phyloP scores from a whole-genome alignment of 2,797 vertebrate species.

The Setipinna tenuifilis region DNA sequence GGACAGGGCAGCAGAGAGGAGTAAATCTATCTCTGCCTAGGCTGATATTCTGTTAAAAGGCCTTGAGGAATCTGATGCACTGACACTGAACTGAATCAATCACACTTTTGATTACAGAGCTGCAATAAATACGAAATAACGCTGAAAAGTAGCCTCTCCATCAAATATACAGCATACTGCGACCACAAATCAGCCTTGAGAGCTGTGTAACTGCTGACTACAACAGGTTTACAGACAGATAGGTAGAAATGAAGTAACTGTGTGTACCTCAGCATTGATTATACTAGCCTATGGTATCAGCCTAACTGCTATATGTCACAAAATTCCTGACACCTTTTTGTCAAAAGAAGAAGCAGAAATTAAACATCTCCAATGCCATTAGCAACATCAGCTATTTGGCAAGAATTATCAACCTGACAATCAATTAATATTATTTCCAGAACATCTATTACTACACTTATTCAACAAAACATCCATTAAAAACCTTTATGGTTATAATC shows the following conservation, averaged over 20 bases:
- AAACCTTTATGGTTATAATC: too few species aligned
- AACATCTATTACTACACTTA: too few species aligned
- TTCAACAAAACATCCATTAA: too few species aligned
- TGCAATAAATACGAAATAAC: neutral
- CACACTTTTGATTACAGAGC: neutral
- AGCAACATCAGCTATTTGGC: too few species aligned
- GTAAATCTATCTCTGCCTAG: neutral
- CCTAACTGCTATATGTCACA: neutral
- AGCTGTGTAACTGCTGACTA: neutral
- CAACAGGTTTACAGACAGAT: conserved; percentile 1
- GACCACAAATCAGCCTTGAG: neutral
- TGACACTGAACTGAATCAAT: neutral
- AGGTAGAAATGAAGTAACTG: neutral
- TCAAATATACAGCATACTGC: neutral
- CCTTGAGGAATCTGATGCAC: neutral
- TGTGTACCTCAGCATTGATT: neutral
- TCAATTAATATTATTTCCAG: too few species aligned
- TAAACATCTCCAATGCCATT: too few species aligned
- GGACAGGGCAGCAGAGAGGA: neutral
- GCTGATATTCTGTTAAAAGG: neutral
- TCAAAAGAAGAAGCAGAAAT: too few species aligned
- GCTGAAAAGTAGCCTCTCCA: conserved; percentile 1
- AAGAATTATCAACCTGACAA: too few species aligned
- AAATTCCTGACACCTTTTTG: too few species aligned
- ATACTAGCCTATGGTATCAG: neutral